Evolutionary conservation across 2,113 vertebrate genomes (phyloP), one percentile per base, ranked within the genome.

Genomic region (Himantopus leucocephalus): DNA sequence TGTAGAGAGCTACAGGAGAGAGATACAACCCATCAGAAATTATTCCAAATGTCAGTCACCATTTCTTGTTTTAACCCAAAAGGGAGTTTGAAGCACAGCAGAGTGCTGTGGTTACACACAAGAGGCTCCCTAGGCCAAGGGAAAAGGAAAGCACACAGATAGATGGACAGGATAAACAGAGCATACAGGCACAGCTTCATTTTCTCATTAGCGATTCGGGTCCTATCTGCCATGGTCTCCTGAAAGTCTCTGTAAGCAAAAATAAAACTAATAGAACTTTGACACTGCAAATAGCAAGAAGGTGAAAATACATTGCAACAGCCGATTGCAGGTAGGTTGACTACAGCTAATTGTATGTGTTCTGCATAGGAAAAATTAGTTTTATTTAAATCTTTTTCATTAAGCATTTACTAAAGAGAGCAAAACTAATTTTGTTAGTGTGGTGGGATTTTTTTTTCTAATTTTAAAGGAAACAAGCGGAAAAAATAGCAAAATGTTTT

Each of bases 1-100:
- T 1, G 97, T 93, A 37, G 98, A 93, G 47, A 85, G 80, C 99
- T 99, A 78, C 26, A 84, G 95, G 84, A 87, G 23, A 48, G 22
- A 43, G 35, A 73, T 3, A 72, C 24, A 43, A 37, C 18, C 27
- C 43, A 19, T 26, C 60, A 81, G 48, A 22, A 35, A 24, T 32
- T 4, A 5, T 21, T 32, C n/a, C 12, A 8, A 21, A 13, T 1
- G 4, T 19, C n/a, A 62, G 4, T 6, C 30, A 5, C 34, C 23
- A 52, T 13, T 50, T 35, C 23, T 11, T 14, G 35, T 2, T 45
- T 75, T 48, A 67, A 62, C 17, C 34, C 26, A 39, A 50, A 74
- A 41, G 16, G 35, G 41, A 63, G 50, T 37, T 27, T 30, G 34
- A 87, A 29, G 67, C 62, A 60, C 5, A 63, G 73, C 24, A 52